Evolutionary conservation across 2,888 invertebrate species (phyloP).

Genomic region (Cantharis rustica): DNA sequence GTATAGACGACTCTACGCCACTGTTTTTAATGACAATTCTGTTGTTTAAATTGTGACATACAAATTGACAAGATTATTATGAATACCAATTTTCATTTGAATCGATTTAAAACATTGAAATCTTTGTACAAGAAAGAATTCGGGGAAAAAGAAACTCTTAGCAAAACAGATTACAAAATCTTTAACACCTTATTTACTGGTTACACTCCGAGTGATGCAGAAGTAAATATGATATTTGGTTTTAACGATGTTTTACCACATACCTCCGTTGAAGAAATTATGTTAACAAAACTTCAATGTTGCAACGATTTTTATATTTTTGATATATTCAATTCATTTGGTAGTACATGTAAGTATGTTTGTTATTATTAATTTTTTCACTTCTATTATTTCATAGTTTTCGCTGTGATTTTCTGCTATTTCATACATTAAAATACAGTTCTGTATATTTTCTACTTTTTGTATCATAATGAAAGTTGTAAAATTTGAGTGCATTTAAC

Average conservation of each 20-base stretch:
- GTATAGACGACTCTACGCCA: too few relatives aligned
- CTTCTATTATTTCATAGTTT: too few relatives aligned
- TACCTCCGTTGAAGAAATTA: neutral
- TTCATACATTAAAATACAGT: too few relatives aligned
- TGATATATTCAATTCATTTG: conserved; percentile 5
- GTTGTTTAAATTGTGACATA: neutral
- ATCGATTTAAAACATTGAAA: neutral
- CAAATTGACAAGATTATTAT: neutral
- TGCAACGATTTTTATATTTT: neutral
- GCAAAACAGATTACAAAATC: conserved; percentile 11
- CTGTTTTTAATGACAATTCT: neutral
- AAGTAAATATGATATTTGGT: conserved; percentile 10
- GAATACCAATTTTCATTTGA: neutral
- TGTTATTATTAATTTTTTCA: neutral
- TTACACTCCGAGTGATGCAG: conserved; percentile 7
- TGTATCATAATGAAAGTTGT: too few relatives aligned
- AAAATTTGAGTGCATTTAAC: too few relatives aligned
- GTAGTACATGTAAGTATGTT: conserved; percentile 13
- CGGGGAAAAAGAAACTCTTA: neutral
- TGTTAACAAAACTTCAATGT: conserved; percentile 1
- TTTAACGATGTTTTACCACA: neutral
- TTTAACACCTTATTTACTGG: conserved; percentile 3
- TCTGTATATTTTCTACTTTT: too few relatives aligned
- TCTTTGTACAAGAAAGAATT: neutral
- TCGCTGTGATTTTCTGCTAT: too few relatives aligned